Evolutionary conservation across 2,113 vertebrate genomes (phyloP).

Genomic region (Phalacrocorax carbo): DNA sequence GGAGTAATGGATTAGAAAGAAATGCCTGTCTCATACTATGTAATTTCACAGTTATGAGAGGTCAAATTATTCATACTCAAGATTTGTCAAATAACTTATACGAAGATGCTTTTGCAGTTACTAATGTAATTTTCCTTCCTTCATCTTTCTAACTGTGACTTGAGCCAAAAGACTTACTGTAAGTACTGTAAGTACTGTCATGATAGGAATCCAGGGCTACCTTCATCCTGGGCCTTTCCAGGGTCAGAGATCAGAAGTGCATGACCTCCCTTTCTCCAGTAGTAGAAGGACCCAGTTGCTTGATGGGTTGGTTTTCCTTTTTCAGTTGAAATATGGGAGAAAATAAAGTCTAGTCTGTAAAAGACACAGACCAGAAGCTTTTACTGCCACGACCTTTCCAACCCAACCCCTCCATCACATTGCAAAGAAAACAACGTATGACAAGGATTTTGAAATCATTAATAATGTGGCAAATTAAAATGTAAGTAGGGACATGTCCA

Average conservation of each 20-base stretch:
- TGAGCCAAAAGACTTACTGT: neutral
- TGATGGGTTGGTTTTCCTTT: neutral
- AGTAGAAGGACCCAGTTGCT: neutral
- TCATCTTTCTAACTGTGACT: neutral
- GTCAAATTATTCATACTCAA: neutral
- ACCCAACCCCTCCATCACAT: fast-evolving
- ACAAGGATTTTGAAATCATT: neutral
- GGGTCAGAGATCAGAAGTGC: neutral
- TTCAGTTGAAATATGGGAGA: neutral
- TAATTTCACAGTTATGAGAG: neutral
- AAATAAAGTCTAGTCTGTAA: neutral
- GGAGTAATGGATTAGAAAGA: neutral
- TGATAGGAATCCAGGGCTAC: neutral
- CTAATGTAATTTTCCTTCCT: neutral
- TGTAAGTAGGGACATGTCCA: neutral
- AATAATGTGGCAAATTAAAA: neutral
- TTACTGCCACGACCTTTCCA: neutral
- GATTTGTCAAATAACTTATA: neutral
- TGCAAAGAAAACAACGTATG: neutral
- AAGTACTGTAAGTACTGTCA: neutral
- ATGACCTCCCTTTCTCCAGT: neutral
- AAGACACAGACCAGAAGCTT: neutral
- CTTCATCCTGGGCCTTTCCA: slow-evolving; percentile 23
- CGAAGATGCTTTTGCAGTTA: neutral
- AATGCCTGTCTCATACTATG: neutral